phyloP scores from a whole-genome alignment of 2,113 vertebrate genomes.

The Abramis brama region DNA sequence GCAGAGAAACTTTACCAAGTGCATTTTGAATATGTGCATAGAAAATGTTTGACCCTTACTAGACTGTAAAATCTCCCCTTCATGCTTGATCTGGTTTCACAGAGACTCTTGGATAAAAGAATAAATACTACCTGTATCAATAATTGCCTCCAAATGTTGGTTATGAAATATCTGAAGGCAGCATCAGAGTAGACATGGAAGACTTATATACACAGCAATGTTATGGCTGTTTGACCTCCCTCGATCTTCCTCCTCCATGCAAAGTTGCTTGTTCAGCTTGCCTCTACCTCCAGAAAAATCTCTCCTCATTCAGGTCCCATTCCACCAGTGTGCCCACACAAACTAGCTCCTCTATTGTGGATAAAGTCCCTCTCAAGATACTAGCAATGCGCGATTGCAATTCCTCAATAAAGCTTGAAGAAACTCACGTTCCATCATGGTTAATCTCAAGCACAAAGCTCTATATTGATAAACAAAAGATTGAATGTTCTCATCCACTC shows the following conservation, averaged over 20 bases:
- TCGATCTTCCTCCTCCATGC: background rate
- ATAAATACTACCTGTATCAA: background rate
- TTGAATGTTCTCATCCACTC: background rate
- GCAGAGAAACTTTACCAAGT: background rate
- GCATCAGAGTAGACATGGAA: background rate
- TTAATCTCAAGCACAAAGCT: background rate
- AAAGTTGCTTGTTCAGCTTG: background rate
- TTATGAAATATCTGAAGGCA: background rate
- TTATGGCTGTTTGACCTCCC: background rate
- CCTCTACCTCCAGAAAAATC: background rate
- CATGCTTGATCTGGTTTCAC: background rate
- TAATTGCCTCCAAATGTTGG: background rate
- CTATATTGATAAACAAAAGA: background rate
- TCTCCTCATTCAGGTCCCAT: background rate
- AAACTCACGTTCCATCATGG: background rate
- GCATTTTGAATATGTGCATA: background rate
- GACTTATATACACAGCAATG: background rate
- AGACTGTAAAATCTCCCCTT: background rate
- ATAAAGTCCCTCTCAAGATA: background rate
- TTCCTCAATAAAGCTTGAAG: background rate
- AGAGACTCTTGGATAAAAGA: background rate
- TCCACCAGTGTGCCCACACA: background rate
- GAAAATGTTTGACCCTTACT: background rate
- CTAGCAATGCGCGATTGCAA: background rate
- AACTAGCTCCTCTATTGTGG: background rate